Evolutionary conservation across 2,888 invertebrate genomes (phyloP).

Genomic region (Apodemia duryi): DNA sequence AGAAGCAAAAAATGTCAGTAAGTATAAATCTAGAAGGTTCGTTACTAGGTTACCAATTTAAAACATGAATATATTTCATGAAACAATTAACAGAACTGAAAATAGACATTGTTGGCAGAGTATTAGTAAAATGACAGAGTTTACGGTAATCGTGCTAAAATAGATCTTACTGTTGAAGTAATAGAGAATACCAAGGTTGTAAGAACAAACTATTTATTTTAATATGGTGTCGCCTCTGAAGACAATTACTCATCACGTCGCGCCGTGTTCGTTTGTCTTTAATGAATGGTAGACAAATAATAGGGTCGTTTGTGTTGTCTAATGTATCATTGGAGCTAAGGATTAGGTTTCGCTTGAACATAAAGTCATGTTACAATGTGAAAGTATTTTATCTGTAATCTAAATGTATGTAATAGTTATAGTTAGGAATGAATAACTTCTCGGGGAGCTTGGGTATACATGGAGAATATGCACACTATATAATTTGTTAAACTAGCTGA

Average conservation of each 20-base stretch:
- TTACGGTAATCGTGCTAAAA: background rate
- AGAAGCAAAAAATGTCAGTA: too few species aligned
- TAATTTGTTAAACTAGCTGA: too few species aligned
- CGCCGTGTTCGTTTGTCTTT: conserved; percentile 35
- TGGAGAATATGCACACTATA: too few species aligned
- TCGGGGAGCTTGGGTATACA: too few species aligned
- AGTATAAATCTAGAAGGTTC: too few species aligned
- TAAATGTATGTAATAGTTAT: background rate
- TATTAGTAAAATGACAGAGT: background rate
- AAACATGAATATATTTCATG: background rate
- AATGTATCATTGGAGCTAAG: conserved; percentile 2
- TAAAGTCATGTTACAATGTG: conserved; percentile 10
- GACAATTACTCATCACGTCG: conserved; percentile 45
- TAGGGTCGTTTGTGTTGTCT: conserved; percentile 9
- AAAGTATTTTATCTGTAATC: conserved; percentile 4
- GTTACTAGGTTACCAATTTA: background rate
- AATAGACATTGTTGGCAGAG: conserved; percentile 1
- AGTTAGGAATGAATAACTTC: background rate
- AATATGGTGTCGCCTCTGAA: conserved; percentile 34
- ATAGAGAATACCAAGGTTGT: background rate
- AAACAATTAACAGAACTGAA: conserved; percentile 9
- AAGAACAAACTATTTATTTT: background rate
- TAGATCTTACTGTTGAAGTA: background rate
- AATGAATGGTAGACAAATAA: conserved; percentile 41
- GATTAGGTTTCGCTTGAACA: conserved; percentile 12